Percentiles rank a stretch among this genome's conserved stretches.
phyloP scores from a whole-genome alignment of 1,140 invertebrate species.

The Notospermus geniculatus region DNA sequence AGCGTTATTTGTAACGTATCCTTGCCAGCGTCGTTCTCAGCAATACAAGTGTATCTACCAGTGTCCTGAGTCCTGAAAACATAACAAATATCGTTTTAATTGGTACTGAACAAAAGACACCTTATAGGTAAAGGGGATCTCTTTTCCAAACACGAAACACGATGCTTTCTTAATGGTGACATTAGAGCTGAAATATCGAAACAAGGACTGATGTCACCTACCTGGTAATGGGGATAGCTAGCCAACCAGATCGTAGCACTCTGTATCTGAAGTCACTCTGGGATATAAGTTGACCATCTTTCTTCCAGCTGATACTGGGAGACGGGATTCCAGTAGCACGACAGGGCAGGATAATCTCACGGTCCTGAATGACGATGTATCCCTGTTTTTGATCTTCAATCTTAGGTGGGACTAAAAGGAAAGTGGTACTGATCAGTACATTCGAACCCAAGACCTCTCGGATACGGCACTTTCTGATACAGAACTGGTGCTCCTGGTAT shows the following conservation, averaged over 20 bases:
- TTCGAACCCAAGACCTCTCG: no score
- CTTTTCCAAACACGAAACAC: no score
- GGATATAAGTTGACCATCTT: constrained; percentile 42
- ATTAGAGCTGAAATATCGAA: no score
- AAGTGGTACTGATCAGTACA: no score
- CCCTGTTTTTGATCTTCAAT: constrained; percentile 32
- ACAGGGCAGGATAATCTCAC: constrained; percentile 50
- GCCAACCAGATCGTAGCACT: constrained; percentile 31
- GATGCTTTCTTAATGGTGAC: no score
- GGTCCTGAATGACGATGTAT: constrained; percentile 38
- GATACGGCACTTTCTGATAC: no score
- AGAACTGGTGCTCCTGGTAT: no score
- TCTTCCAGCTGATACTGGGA: constrained; percentile 49
- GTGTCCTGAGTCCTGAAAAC: constrained; percentile 43
- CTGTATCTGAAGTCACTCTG: constrained; percentile 33
- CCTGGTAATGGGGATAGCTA: constrained; percentile 37
- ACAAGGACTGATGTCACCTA: constrained; percentile 5
- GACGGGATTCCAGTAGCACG: constrained; percentile 48
- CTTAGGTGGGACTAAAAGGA: constrained; percentile 41
- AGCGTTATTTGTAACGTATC: constrained; percentile 28
- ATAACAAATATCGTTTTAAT: neutral
- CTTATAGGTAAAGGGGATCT: no score
- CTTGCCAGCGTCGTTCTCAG: constrained; percentile 51
- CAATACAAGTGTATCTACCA: constrained; percentile 54
- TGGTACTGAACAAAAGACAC: no score